phyloP scores from a whole-genome alignment of 2,113 vertebrate species.

The Fregata magnificens region DNA sequence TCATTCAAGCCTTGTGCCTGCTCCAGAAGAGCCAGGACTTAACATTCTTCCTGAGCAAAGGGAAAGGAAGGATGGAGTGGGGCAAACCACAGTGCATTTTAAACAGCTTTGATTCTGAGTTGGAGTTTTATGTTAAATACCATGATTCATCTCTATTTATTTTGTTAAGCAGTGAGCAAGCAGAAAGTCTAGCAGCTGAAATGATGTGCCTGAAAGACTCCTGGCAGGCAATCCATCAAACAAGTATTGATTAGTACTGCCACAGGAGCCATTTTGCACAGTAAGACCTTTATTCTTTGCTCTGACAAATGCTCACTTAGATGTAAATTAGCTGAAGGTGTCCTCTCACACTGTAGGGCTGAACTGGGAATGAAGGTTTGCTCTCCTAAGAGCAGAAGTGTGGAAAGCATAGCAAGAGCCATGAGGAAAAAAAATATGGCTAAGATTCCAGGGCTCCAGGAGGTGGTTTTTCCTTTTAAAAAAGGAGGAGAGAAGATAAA shows the following conservation, averaged over 20 bases:
- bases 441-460: neutral
- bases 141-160: slow-evolving; percentile 69
- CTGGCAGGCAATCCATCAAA: slow-evolving; percentile 68
- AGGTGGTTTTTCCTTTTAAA: neutral
- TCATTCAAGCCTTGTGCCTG: neutral
- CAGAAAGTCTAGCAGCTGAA: slow-evolving; percentile 71
- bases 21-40: neutral
- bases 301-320: slow-evolving; percentile 39
- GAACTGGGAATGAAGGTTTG: neutral
- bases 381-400: neutral
- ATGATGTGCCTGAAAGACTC: slow-evolving; percentile 65
- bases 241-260: slow-evolving; percentile 62
- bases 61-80: neutral
- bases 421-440: neutral
- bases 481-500: neutral
- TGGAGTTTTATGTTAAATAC: slow-evolving; percentile 58
- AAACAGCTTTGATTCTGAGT: slow-evolving; percentile 44
- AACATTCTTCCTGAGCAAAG: neutral
- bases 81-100: slow-evolving; percentile 41
- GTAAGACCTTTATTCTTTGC: slow-evolving; percentile 53
- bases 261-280: slow-evolving; percentile 51
- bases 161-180: slow-evolving; percentile 71
- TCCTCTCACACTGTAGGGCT: neutral
- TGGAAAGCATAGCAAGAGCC: neutral
- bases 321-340: slow-evolving; percentile 49